Evolutionary conservation across 2,888 invertebrate genomes (phyloP), one percentile per base, ranked within the genome.

Genomic region (Meiosimyza platycephala): DNA sequence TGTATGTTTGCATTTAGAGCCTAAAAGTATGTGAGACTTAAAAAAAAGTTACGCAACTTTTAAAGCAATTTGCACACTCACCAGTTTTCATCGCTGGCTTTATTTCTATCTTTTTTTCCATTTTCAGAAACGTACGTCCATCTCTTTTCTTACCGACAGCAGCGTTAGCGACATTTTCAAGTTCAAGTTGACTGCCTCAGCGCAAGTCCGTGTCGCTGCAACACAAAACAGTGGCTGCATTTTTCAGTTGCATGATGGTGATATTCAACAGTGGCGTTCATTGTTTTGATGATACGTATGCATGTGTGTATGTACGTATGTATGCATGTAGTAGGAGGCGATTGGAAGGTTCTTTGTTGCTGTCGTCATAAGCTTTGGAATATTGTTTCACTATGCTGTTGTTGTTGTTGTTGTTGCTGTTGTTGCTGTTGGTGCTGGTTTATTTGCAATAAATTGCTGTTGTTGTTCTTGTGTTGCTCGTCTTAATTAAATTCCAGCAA

Each of bases 181-280:
- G 87, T 87, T 87, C 87, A 87, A 87, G 86, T 86, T 82, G 78
- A 75, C 71, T 76, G 78, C 15, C n/a, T n/a, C 54, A 16, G 54
- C n/a, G 18, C 54, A 54, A 54, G n/a, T 54, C 40, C 40, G 69
- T 76, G 73, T 74, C 73, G 74, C 51, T 40, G 57, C 54, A 54
- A 62, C 70, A 70, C 52, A 68, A 62, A 68, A 48, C 22, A 52
- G 62, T 60, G 72, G 48, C 51, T 60, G 68, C 62, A 66, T 62
- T 62, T 15, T 22, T 51, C 15, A 15, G 22, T 55, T 40, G 67
- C 15, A 9, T 40, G 40, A 28, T 47, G 13, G n/a, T 18, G 54
- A 55, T 66, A 54, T 50, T 66, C 28, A n/a, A 9, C 40, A 40
- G 40, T 40, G 40, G 40, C 40, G 40, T 40, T 40, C 40, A 40